A percentile compares a stretch with the other conserved stretches of the same genome.
These are phyloP conservation scores for Pocillopora meandrina DNA, from an alignment of 92 coral and sea anemone species.

Conservation along the genomic window DNA sequence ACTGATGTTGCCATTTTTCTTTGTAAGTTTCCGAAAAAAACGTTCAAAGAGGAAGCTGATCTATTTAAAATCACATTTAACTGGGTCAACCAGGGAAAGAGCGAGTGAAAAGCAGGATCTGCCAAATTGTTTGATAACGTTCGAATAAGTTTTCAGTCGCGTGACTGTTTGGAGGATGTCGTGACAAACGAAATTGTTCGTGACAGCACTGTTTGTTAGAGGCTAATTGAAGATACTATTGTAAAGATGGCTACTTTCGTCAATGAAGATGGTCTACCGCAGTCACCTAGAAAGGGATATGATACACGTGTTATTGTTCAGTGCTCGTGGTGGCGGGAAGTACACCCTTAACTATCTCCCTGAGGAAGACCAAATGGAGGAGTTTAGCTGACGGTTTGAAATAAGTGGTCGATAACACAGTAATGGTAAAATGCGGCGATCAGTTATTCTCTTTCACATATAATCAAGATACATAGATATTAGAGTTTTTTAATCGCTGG, in stretches of 20 bases:
- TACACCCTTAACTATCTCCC: no score
- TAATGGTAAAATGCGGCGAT: not conserved
- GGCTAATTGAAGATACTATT: not conserved
- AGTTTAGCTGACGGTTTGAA: no score
- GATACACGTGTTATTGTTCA: no score
- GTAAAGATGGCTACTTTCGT: not conserved
- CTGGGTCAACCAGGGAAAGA: not conserved
- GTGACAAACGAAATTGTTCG: not conserved
- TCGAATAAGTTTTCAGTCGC: not conserved
- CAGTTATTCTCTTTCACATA: not conserved
- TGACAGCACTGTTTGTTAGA: not conserved
- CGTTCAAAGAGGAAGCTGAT: not conserved
- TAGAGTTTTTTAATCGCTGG: not conserved
- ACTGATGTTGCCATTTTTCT: slow-evolving; percentile 93
- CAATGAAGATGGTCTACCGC: not conserved
- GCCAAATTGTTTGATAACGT: slow-evolving; percentile 8
- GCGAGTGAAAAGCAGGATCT: not conserved
- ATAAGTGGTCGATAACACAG: accelerated
- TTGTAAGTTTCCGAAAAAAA: slow-evolving; percentile 72
- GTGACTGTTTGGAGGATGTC: slow-evolving; percentile 13
- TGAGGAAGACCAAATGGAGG: no score
- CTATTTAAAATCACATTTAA: not conserved
- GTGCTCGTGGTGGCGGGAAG: no score
- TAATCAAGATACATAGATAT: not conserved
- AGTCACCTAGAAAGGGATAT: no score